Evolutionary conservation across 2,797 vertebrate genomes (phyloP), one percentile per base, ranked within the genome.

Genomic region (Labroides dimidiatus): DNA sequence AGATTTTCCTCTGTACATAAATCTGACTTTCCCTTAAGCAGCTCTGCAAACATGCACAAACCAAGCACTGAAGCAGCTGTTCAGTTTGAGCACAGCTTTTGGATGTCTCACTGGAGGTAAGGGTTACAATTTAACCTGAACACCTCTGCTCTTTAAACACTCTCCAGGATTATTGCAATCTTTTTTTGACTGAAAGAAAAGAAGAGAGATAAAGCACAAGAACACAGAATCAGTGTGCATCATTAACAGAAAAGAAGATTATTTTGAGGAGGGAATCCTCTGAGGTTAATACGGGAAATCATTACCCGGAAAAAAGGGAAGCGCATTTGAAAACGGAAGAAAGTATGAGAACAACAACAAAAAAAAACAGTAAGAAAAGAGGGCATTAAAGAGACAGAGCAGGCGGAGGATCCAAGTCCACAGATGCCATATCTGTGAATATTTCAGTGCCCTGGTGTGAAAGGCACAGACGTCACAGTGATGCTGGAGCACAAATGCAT

Each of bases 401-500:
- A 45, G 59, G 33, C 37, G 63, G 23, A 66, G 53, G 48, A 74
- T 77, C 24, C 24, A 69, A 67, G 55, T 63, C 47, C 57, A 76
- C 78, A 62, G 69, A 85, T 75, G 70, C 51, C 63, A 79, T 74
- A 75, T 81, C 60, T 5, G 23, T 66, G 67, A 23, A 69, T 37
- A 36, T 73, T 84, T 86, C 55, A 74, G 84, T 75, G 64, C 58
- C 67, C 65, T 77, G 45, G 56, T 71, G 89, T 75, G 85, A 88
- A 83, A 89, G 85, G 81, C 86, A 80, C 77, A 50, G 67, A 85
- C 69, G 70, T 87, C 84, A 87, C 77, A 67, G 73, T 73, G 84
- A 86, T 67, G 84, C 72, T 68, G 72, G 33, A 69, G 69, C 81
- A 79, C 84, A 79, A 81, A 86, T 88, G 87, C 71, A 90, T 88